These are phyloP conservation scores for Prolemur simus DNA, from an alignment of 2,113 vertebrate species.

Conservation along the genomic window DNA sequence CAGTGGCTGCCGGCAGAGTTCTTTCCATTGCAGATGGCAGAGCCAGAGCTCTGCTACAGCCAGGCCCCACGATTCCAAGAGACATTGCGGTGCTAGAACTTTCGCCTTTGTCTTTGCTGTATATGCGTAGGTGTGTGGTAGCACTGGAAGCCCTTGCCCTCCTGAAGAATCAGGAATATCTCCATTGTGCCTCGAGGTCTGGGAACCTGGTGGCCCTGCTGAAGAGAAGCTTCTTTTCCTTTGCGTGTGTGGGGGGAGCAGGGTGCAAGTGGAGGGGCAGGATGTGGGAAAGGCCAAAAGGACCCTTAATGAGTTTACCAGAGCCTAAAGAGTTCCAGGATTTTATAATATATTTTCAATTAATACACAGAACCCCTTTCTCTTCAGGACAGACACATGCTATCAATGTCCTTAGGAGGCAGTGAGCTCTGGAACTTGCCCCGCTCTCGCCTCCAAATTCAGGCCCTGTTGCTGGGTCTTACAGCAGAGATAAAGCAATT, in stretches of 20 bases:
- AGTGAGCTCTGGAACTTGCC: background rate
- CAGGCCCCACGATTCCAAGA: background rate
- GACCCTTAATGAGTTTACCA: constrained; percentile 10
- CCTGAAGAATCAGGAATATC: background rate
- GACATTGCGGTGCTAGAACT: background rate
- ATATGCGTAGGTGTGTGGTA: background rate
- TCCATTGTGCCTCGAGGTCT: background rate
- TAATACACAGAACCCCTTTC: background rate
- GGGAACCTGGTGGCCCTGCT: background rate
- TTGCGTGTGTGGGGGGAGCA: too few species aligned
- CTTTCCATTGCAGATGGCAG: background rate
- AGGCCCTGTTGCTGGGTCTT: constrained; percentile 1
- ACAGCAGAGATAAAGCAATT: constrained; percentile 47
- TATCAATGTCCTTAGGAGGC: background rate
- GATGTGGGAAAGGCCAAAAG: background rate
- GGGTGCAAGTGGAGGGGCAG: background rate
- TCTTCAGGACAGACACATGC: background rate
- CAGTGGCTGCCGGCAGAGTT: background rate
- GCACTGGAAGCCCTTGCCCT: background rate
- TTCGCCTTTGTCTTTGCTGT: background rate
- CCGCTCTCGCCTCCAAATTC: background rate
- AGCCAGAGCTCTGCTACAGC: background rate
- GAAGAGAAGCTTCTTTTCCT: background rate
- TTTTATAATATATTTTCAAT: constrained; percentile 9
- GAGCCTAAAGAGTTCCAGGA: background rate